A percentile compares a stretch with the other conserved stretches of the same genome.
These are phyloP conservation scores for Octomys mimax DNA, from an alignment of 2,797 vertebrate genomes.

Conservation along the genomic window DNA sequence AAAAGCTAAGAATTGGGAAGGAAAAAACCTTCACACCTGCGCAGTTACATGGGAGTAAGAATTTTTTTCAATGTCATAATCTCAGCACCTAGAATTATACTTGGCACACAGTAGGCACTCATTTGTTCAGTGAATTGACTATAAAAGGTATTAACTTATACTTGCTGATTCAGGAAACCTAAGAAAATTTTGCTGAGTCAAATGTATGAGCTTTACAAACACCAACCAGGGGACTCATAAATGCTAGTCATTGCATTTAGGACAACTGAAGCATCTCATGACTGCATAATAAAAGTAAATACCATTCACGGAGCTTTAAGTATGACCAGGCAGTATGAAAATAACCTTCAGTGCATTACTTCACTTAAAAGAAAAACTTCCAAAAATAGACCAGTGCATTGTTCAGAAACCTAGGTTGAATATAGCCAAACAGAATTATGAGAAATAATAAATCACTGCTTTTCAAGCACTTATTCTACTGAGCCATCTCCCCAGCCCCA, in stretches of 20 bases:
- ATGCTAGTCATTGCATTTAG: slow-evolving; percentile 5
- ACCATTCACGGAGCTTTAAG: slow-evolving; percentile 18
- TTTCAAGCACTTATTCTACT: background rate
- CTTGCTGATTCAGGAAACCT: background rate
- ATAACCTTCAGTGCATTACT: slow-evolving; percentile 31
- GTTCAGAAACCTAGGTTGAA: background rate
- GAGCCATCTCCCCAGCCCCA: too few species aligned
- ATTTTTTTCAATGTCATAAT: background rate
- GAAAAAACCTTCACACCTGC: background rate
- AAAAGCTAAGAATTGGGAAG: background rate
- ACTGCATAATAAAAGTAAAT: background rate
- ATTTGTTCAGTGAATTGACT: background rate
- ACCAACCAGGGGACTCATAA: slow-evolving; percentile 12
- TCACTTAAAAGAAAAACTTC: slow-evolving; percentile 58
- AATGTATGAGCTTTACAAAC: background rate
- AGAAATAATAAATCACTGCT: slow-evolving; percentile 20
- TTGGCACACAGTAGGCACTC: background rate
- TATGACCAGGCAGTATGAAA: background rate
- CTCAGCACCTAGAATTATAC: background rate
- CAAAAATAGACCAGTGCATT: slow-evolving; percentile 30
- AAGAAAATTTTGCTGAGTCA: slow-evolving; percentile 38
- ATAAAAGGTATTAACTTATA: background rate
- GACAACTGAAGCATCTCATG: background rate
- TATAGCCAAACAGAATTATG: background rate
- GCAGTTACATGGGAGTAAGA: background rate